phyloP scores from a whole-genome alignment of 2,113 vertebrate genomes.

The Bubo bubo region DNA sequence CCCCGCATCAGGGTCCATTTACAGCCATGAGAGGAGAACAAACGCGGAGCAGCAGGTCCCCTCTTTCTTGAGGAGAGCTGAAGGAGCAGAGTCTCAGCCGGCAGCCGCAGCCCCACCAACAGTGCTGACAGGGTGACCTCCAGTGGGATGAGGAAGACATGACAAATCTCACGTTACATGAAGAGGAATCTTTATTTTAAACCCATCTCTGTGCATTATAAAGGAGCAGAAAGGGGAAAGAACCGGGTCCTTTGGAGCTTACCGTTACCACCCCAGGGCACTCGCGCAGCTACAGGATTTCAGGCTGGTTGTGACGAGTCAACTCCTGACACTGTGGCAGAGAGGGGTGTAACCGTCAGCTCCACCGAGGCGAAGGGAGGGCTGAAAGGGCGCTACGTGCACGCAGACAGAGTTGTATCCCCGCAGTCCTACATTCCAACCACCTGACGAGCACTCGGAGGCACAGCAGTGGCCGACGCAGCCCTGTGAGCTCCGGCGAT shows the following conservation, averaged over 20 bases:
- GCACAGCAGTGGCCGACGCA: background rate
- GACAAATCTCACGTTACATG: background rate
- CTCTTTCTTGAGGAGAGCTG: background rate
- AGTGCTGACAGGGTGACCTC: background rate
- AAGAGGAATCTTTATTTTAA: conserved; percentile 44
- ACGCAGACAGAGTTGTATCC: accelerated
- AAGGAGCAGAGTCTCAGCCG: background rate
- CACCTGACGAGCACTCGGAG: accelerated
- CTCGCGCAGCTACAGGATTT: accelerated
- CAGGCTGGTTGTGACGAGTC: accelerated
- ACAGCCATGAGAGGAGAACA: background rate
- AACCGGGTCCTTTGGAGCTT: background rate
- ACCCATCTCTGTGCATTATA: background rate
- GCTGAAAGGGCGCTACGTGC: accelerated
- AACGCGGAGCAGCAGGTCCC: accelerated
- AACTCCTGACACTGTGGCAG: background rate
- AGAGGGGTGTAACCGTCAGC: accelerated
- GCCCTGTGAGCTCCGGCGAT: accelerated
- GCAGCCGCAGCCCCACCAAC: background rate
- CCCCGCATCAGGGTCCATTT: accelerated
- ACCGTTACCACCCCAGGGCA: background rate
- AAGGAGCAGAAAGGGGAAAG: background rate
- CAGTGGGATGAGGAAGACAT: conserved; percentile 1
- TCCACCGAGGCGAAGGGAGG: accelerated
- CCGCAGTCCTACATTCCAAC: background rate